These are phyloP conservation scores for human DNA, from an alignment of 2,113 vertebrate species.

Conservation along the genomic window DNA sequence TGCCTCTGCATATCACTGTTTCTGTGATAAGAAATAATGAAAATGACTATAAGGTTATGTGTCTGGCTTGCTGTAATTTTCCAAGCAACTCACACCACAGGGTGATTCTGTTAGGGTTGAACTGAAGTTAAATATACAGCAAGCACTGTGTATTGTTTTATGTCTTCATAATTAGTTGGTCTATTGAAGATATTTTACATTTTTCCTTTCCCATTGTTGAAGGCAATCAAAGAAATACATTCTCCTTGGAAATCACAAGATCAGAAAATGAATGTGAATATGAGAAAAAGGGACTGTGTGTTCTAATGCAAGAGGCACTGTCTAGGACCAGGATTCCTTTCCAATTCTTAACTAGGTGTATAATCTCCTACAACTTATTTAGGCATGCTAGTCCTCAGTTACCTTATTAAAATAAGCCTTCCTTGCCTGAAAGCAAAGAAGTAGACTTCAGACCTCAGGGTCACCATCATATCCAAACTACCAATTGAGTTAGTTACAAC, in stretches of 20 bases:
- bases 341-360: not conserved
- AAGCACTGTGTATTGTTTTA: slow-evolving; percentile 23
- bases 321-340: not conserved
- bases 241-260: not conserved
- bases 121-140: not conserved
- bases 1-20: not conserved
- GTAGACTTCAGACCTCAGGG: not conserved
- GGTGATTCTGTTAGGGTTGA: not conserved
- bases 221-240: not conserved
- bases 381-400: not conserved
- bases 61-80: not conserved
- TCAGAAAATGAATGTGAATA: not conserved
- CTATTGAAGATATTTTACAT: not conserved
- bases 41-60: not conserved
- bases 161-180: slow-evolving; percentile 5
- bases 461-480: not conserved
- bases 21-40: not conserved
- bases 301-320: not conserved
- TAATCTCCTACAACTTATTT: not conserved
- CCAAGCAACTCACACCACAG: not conserved
- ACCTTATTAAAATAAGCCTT: not conserved
- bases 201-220: not conserved
- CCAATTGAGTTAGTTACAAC: not conserved
- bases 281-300: not conserved
- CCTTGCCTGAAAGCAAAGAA: not conserved